Conservation (phyloP, 2,797 vertebrate species). For the Adrianichthys oophorus region DNA sequence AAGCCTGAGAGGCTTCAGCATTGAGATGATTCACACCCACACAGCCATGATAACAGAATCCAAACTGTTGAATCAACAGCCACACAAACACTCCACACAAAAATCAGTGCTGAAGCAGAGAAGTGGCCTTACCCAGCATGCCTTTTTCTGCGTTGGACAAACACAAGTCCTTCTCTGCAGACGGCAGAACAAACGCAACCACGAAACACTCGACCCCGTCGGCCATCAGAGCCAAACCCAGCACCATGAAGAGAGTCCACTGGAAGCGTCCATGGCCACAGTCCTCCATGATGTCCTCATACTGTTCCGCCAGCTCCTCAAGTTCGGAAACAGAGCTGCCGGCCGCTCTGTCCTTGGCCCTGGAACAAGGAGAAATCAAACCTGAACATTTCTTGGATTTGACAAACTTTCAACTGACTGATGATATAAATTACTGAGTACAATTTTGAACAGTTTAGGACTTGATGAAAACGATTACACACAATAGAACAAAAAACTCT, state of each 20-base stretch:
- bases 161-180: constrained; percentile 96
- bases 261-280: constrained; percentile 95
- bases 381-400: too few species aligned
- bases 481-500: too few species aligned
- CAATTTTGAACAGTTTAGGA: too few species aligned
- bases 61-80: not conserved
- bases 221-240: constrained; percentile 94
- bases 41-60: not conserved
- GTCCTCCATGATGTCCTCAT: constrained; percentile 94
- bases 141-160: constrained; percentile 94
- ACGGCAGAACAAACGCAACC: constrained; percentile 93
- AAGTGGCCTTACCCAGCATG: constrained; percentile 88
- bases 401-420: too few species aligned
- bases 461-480: too few species aligned
- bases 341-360: constrained; percentile 55
- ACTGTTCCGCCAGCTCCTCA: constrained; percentile 92
- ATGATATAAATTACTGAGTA: too few species aligned
- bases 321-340: constrained; percentile 76
- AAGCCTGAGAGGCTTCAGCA: too few species aligned
- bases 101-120: not conserved
- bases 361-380: constrained; percentile 9
- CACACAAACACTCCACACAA: not conserved
- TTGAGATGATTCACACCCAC: too few species aligned
- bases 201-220: constrained; percentile 96
- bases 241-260: constrained; percentile 92